Base-by-base conservation (phyloP, 2,797 vertebrate species). In the Scyliorhinus canicula region DNA sequence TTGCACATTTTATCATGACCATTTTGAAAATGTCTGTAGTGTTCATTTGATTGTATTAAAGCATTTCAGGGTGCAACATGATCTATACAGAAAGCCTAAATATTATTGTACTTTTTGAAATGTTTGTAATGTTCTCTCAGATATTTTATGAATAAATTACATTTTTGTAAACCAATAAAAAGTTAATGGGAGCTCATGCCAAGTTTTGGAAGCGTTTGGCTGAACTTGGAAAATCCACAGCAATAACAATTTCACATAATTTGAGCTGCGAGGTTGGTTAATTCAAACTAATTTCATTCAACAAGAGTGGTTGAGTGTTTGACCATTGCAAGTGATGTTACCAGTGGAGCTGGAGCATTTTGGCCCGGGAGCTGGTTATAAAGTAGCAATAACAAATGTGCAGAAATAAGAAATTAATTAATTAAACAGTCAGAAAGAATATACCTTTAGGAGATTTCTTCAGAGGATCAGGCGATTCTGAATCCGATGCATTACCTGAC, bases 371-470 rank as follows among this genome's bases (percentile, higher is more conserved):
- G 14, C 77, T 44, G 55, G 7, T 40, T 60, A 8, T 50, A 24
- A 55, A 6, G 5, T 57, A 14, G 16, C 31, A 88, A 9, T 6
- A 85, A 40, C 40, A 44, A 16, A 79, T 14, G 4, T 44, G n/a
- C 31, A 74, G 31, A 77, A 85, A 44, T 85, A 28, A 67, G 40
- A 47, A 67, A 93, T 9, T 3, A 40, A 65, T 40, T 93, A 14
- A 55, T 67, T 63, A 40, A 93, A 40, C n/a, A 50, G 31, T 69
- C 3, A 28, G 35, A 31, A 93, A 52, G 52, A 67, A 31, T 1
- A 14, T 93, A 69, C 91, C 91, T 93, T 93, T 93, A 6, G 26
- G 63, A 69, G 44, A 47, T 47, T 93, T 93, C 60, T 65, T 31
- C 14, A 3, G 63, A 47, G 31, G 55, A 40, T 91, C 88, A 40